These are phyloP conservation scores for Amaurobius ferox DNA, from an alignment of 2,888 invertebrate genomes.

Conservation along the genomic window DNA sequence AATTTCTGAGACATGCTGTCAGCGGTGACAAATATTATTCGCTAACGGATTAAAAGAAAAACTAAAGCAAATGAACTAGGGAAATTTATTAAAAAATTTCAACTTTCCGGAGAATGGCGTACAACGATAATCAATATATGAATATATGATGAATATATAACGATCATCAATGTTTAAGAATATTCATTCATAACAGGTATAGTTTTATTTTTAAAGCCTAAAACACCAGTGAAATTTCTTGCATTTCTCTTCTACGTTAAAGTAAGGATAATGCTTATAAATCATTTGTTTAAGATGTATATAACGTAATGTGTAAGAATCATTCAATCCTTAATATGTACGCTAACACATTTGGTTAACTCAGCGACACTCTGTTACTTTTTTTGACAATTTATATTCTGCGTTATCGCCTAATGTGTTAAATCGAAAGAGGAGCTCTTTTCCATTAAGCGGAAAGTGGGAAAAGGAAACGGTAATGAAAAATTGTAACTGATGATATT, in stretches of 20 bases:
- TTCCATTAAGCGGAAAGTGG: slow-evolving; percentile 36
- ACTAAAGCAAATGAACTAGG: slow-evolving; percentile 64
- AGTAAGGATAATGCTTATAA: slow-evolving; percentile 40
- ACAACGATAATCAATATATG: slow-evolving; percentile 65
- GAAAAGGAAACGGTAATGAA: slow-evolving; percentile 49
- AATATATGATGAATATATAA: too few relatives aligned
- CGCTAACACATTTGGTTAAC: slow-evolving; percentile 65
- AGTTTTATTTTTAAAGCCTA: slow-evolving; percentile 49
- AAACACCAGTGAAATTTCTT: slow-evolving; percentile 59
- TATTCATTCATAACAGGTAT: slow-evolving; percentile 70
- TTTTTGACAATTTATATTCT: slow-evolving; percentile 68
- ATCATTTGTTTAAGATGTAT: slow-evolving; percentile 54
- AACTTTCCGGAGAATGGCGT: slow-evolving; percentile 46
- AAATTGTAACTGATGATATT: slow-evolving; percentile 64
- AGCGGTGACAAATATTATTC: slow-evolving; percentile 65
- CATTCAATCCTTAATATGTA: slow-evolving; percentile 55
- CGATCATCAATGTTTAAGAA: too few relatives aligned
- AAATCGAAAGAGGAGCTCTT: slow-evolving; percentile 30
- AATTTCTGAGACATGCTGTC: slow-evolving; percentile 68
- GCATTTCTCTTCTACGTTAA: slow-evolving; percentile 27
- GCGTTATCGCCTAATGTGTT: slow-evolving; percentile 55
- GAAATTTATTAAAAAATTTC: slow-evolving; percentile 66
- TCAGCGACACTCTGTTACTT: slow-evolving; percentile 60
- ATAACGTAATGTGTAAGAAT: slow-evolving; percentile 41
- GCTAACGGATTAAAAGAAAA: slow-evolving; percentile 66